Conservation (phyloP, 2,888 invertebrate species). For the Clanis bilineata region DNA sequence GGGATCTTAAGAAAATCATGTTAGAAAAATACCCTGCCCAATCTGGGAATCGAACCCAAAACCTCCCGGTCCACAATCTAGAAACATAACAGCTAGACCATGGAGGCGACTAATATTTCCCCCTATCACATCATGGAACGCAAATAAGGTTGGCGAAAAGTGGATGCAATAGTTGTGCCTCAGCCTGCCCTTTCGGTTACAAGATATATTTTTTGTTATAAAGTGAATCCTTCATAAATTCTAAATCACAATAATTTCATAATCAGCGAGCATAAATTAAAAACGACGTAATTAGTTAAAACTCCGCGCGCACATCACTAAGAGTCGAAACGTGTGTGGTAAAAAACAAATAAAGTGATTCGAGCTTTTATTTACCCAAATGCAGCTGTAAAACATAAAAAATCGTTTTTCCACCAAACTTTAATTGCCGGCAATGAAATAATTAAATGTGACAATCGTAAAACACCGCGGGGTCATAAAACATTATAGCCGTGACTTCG, state of each 20-base stretch:
- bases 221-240: not conserved
- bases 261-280: not conserved
- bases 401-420: conserved; percentile 74
- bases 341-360: conserved; percentile 71
- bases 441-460: conserved; percentile 82
- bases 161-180: too few relatives aligned
- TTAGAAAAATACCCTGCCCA: too few relatives aligned
- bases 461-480: conserved; percentile 72
- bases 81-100: too few relatives aligned
- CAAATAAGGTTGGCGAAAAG: too few relatives aligned
- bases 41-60: too few relatives aligned
- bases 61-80: too few relatives aligned
- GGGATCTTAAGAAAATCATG: too few relatives aligned
- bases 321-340: conserved; percentile 73
- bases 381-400: conserved; percentile 74
- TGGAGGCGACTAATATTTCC: too few relatives aligned
- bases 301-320: conserved; percentile 51
- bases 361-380: conserved; percentile 78
- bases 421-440: conserved; percentile 80
- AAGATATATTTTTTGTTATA: not conserved
- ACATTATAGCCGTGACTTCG: conserved; percentile 63
- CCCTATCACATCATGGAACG: too few relatives aligned
- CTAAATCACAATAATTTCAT: not conserved
- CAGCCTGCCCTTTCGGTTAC: too few relatives aligned
- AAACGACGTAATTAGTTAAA: conserved; percentile 9